Evolutionary conservation across 2,888 invertebrate species (phyloP), one percentile per base, ranked within the genome.

Genomic region (Andricus quercusramuli): DNA sequence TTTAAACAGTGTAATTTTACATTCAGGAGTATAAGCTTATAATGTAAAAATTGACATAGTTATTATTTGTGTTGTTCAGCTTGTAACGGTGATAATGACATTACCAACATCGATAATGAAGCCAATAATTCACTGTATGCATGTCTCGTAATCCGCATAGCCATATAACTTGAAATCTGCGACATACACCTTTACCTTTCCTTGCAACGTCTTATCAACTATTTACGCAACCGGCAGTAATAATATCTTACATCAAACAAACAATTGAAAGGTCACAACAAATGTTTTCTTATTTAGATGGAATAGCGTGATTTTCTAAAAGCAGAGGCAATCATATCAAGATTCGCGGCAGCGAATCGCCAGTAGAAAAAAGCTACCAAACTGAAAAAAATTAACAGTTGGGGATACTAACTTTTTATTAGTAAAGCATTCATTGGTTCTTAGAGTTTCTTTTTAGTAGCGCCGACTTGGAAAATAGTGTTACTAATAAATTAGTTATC

Each of bases 121-220:
- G 68, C 29, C 44, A 25, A 70, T 70, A 70, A 70, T 51, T 70
- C 68, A 51, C 9, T 29, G 17, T 6, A 68, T 41, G 44, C 29
- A 65, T 20, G 32, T 68, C 47, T 47, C 47, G 47, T 47, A 47
- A 47, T 47, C 15, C 47, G 17, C 47, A 47, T 15, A 47, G 17
- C 29, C 2, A 47, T 70, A 47, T 70, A 51, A 70, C 29, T 70
- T 70, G 8, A 25, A 70, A 51, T 70, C 29, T 51, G 29, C 47
- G 47, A 70, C 68, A 70, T 51, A 37, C 37, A 37, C 68, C 25
- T 47, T 51, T 47, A 70, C 68, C 47, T 51, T 70, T 70, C 47
- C 47, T 51, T 29, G 20, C 20, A 70, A 70, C 15, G 68, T 70
- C 68, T 70, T 70, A 70, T 70, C 68, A 47, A 44, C 47, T 70